Base-by-base conservation (phyloP, 1,140 invertebrate genomes). In the Carcinoscorpius rotundicauda region DNA sequence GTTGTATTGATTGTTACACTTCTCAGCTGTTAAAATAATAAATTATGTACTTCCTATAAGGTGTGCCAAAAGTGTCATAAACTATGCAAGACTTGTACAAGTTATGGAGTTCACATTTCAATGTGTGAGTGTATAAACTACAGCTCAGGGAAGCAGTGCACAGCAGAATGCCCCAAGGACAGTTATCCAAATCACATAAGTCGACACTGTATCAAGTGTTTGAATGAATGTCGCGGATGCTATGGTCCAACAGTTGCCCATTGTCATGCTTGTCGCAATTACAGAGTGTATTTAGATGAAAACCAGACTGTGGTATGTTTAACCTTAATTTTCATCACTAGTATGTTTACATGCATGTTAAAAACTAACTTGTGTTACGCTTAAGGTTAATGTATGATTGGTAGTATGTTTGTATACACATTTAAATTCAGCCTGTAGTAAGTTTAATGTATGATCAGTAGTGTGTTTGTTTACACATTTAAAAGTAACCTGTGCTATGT, bases 11-110 rank as follows among this genome's bases (percentile, higher is more conserved):
- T 29, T 29, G 29, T 29, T 29, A 29, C 29, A 29, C 29, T 29
- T 29, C 29, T 29, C 29, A 29, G 29, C 29, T 29, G 29, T 29
- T 29, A 0, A 29, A 29, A 29, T 29, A 29, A 29, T 29, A 29
- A 29, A 29, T 29, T 29, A 29, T 29, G 29, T 29, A 29, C 29
- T 29, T n/a, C n/a, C 5, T 63, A 52, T 52, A 53, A 72, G 70
- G 64, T 91, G 9, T 96, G 93, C 72, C 81, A 89, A 61, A 91
- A 87, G 73, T 98, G 95, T 74, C 91, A 98, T 80, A 84, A 87
- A 0, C 82, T 89, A 10, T 97, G 94, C 74, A 87, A 88, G 68
- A 87, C 86, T 57, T 98, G 94, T 76, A 88, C 84, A 53, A 88
- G 87, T 4, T 93, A 88, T 74, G 92, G 92, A 8, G 89, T 91